Conservation (phyloP, 37 sponge, comb jelly and placozoan genomes). For the Lycopodina hypogea region DNA sequence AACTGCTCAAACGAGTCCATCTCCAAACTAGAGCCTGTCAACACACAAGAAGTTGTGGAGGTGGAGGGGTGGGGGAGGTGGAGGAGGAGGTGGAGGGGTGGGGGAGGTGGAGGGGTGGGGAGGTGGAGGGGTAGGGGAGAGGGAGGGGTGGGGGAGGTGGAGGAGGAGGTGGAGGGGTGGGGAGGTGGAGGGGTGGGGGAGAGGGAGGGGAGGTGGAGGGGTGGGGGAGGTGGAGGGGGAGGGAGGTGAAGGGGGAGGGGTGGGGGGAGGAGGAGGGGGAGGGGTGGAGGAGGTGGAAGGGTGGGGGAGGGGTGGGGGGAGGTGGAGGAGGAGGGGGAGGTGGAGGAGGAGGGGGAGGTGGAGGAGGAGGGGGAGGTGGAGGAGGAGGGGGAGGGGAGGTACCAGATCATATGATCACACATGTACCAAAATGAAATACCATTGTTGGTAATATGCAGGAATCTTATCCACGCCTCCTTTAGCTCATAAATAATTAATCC, state of each 20-base stretch:
- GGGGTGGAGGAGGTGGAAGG: not conserved
- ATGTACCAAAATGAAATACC: too few relatives aligned
- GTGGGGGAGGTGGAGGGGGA: not conserved
- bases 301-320: too few relatives aligned
- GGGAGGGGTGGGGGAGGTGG: not conserved
- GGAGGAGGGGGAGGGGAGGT: too few relatives aligned
- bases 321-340: too few relatives aligned
- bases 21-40: conserved; percentile 61
- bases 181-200: not conserved
- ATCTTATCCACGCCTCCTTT: too few relatives aligned
- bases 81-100: not conserved
- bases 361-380: not conserved
- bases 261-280: conserved; percentile 7
- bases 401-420: too few relatives aligned
- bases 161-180: not conserved
- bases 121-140: not conserved
- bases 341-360: not conserved
- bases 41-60: not conserved
- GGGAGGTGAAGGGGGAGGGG: not conserved
- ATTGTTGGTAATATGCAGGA: too few relatives aligned
- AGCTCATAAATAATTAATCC: too few relatives aligned
- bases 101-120: not conserved
- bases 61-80: not conserved
- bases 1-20: conserved; percentile 99
- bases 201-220: too few relatives aligned